These are phyloP conservation scores for Istiophorus platypterus DNA, from an alignment of 2,113 vertebrate species.

Conservation along the genomic window DNA sequence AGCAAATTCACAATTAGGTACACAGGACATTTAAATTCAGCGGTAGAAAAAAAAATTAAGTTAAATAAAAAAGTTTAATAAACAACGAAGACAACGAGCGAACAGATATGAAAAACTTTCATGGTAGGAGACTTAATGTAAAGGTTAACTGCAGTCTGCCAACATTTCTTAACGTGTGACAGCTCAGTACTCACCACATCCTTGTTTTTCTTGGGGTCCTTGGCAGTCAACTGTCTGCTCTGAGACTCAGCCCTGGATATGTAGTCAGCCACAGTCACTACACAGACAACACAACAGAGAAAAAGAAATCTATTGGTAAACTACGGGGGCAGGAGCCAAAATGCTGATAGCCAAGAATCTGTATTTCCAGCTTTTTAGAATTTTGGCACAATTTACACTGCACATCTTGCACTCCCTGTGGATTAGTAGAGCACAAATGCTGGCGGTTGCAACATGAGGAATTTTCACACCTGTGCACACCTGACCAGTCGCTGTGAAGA, in stretches of 20 bases:
- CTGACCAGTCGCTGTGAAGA: not conserved
- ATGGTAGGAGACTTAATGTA: not conserved
- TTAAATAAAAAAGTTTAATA: not conserved
- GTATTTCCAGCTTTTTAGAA: not conserved
- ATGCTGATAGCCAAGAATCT: not conserved
- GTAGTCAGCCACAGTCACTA: slow-evolving; percentile 99
- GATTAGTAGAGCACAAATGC: slow-evolving; percentile 21
- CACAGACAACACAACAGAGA: slow-evolving; percentile 72
- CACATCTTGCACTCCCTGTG: not conserved
- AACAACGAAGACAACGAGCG: not conserved
- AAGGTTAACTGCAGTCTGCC: not conserved
- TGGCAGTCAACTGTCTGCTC: slow-evolving; percentile 93
- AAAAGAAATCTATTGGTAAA: not conserved
- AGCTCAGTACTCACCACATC: slow-evolving; percentile 88
- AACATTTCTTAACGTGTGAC: not conserved
- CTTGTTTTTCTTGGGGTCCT: slow-evolving; percentile 93
- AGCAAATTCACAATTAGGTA: not conserved
- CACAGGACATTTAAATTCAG: not conserved
- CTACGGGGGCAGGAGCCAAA: not conserved
- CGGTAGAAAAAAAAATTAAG: not conserved
- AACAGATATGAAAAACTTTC: not conserved
- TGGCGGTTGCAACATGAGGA: not conserved
- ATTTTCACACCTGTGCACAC: slow-evolving; percentile 21
- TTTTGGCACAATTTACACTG: not conserved
- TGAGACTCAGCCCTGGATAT: slow-evolving; percentile 99